Evolutionary conservation across 2,888 invertebrate genomes (phyloP), one percentile per base, ranked within the genome.

Genomic region (Mythimna vitellina): DNA sequence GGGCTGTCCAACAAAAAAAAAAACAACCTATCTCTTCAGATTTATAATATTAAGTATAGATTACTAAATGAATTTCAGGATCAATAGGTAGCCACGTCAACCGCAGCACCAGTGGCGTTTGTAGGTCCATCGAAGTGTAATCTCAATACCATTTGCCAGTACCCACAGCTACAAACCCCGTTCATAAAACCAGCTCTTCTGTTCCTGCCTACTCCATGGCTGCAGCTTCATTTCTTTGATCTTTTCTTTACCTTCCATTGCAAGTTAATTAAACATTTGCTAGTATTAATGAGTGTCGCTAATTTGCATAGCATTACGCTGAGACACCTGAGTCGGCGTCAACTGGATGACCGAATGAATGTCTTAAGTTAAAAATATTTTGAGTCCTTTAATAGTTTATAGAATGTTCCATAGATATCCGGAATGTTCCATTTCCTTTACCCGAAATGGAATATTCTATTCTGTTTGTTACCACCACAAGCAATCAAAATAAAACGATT

Each of bases 221-320:
- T 6, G 3, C n/a, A 64, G 9, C 42, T 22, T 69, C 53, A n/a
- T 69, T 66, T 38, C 68, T 69, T 65, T 32, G 58, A 60, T 20
- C 57, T 66, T 49, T 60, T 29, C 57, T 38, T 53, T 60, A 53
- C 51, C 29, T 38, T 53, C 67, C 67, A 46, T 53, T 46, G 46
- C 54, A 20, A 61, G 54, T 56, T 65, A 80, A 83, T 80, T 61
- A 67, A 87, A 84, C 78, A 77, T 84, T 78, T 83, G 74, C 81
- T 78, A 64, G 70, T 79, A 78, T 81, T 82, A 82, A 86, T 76
- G 80, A 83, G 53, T 54, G 64, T 58, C 58, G 22, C 67, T 63
- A 53, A 80, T 80, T 75, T 75, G 76, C 63, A 75, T 70, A 56
- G 17, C 49, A 74, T 80, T 83, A 68, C 56, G 70, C 65, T 54